A percentile compares a stretch with the other conserved stretches of the same genome.
These are phyloP conservation scores for Lycaena phlaeas DNA, from an alignment of 2,888 invertebrate genomes.

Conservation along the genomic window DNA sequence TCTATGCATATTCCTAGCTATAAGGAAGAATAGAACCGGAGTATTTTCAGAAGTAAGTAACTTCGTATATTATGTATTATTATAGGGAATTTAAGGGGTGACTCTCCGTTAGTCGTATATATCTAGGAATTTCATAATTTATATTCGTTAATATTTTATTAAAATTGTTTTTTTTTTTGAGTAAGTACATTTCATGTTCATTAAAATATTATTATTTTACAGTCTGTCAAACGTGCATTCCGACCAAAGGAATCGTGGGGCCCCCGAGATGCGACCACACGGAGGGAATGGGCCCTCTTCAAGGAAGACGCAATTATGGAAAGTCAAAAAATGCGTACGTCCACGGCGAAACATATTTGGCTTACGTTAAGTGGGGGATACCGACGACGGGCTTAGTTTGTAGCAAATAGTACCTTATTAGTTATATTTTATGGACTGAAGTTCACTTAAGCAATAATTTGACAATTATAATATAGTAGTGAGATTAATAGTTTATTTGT, in stretches of 20 bases:
- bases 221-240: slow-evolving; percentile 59
- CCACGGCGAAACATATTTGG: slow-evolving; percentile 32
- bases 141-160: background rate
- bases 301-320: slow-evolving; percentile 51
- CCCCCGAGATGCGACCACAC: slow-evolving; percentile 62
- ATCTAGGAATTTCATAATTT: no score
- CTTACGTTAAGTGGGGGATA: slow-evolving; percentile 38
- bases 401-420: slow-evolving; percentile 2
- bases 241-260: slow-evolving; percentile 74
- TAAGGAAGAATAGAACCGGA: slow-evolving; percentile 37
- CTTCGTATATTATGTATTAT: no score
- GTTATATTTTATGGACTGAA: background rate
- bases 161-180: background rate
- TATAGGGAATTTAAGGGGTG: no score
- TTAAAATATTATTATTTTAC: slow-evolving; percentile 20
- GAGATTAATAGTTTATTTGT: background rate
- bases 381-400: slow-evolving; percentile 16
- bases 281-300: slow-evolving; percentile 71
- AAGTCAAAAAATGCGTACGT: slow-evolving; percentile 27
- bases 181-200: no score
- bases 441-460: slow-evolving; percentile 3
- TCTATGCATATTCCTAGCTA: slow-evolving; percentile 30
- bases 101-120: no score
- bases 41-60: slow-evolving; percentile 35
- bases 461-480: background rate